Percentiles rank a stretch among this genome's conserved stretches.
phyloP scores from a whole-genome alignment of 2,888 invertebrate genomes.

The Eumerus sabulonum region DNA sequence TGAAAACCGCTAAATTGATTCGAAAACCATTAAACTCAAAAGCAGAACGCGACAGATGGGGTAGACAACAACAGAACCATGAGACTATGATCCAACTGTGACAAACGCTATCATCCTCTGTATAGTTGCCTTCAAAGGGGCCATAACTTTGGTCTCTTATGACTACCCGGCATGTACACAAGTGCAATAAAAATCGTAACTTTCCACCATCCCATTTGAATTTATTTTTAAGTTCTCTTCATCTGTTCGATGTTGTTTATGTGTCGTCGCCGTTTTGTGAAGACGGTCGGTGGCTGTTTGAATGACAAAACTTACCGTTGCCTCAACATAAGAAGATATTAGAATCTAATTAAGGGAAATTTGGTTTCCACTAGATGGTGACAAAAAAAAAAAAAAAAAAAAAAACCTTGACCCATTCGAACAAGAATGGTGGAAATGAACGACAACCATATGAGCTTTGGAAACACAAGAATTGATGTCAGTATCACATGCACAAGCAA shows the following conservation, averaged over 20 bases:
- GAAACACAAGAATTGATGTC: constrained; percentile 58
- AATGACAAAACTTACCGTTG: neutral
- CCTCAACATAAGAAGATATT: constrained; percentile 27
- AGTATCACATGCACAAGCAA: constrained; percentile 67
- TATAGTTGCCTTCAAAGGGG: neutral
- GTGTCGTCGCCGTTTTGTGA: too few species aligned
- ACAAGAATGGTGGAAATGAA: too few species aligned
- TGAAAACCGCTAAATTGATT: constrained; percentile 51
- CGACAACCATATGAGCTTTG: constrained; percentile 29
- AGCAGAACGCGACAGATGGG: too few species aligned
- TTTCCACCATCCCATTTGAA: constrained; percentile 36
- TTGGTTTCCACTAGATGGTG: neutral
- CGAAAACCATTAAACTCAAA: constrained; percentile 25
- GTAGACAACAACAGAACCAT: too few species aligned
- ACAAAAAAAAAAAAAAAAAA: too few species aligned
- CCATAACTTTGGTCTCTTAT: constrained; percentile 10
- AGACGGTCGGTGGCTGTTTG: too few species aligned
- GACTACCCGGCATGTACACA: constrained; percentile 26
- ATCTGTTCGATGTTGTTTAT: too few species aligned
- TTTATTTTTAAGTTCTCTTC: constrained; percentile 38
- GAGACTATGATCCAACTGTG: too few species aligned
- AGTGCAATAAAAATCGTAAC: constrained; percentile 56
- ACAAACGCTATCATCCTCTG: too few species aligned
- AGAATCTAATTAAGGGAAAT: constrained; percentile 57
- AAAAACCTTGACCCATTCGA: too few species aligned